These are phyloP conservation scores for Dipodomys stephensi DNA, from an alignment of 2,113 vertebrate species.

Conservation along the genomic window DNA sequence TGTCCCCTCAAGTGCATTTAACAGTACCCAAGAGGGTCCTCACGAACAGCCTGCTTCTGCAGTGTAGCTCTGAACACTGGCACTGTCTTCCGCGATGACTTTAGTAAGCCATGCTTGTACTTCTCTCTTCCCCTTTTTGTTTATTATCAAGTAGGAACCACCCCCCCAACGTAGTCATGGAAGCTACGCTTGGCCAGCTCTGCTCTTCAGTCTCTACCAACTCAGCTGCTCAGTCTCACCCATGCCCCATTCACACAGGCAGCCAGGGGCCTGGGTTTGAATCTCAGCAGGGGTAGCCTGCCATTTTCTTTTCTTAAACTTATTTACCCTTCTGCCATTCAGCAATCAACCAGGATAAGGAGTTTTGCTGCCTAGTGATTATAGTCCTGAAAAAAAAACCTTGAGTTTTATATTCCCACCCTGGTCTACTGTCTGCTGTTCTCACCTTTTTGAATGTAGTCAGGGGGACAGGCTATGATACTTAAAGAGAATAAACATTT, in stretches of 20 bases:
- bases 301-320: neutral
- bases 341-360: conserved; percentile 48
- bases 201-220: neutral
- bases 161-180: neutral
- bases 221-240: neutral
- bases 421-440: conserved; percentile 67
- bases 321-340: neutral
- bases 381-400: conserved; percentile 25
- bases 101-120: conserved; percentile 70
- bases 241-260: neutral
- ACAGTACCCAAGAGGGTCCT: neutral
- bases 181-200: neutral
- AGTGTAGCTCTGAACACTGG: conserved; percentile 51
- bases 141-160: neutral
- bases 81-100: conserved; percentile 78
- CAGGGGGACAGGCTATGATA: conserved; percentile 54
- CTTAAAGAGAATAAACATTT: conserved; percentile 75
- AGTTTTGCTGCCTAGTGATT: conserved; percentile 16
- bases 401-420: conserved; percentile 46
- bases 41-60: conserved; percentile 46
- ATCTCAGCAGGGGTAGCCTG: conserved; percentile 36
- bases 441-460: conserved; percentile 75
- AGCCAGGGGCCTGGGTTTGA: conserved; percentile 44
- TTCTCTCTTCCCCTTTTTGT: neutral
- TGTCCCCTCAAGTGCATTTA: neutral